A percentile compares a stretch with the other conserved stretches of the same genome.
phyloP scores from a whole-genome alignment of 2,797 vertebrate genomes.

The Sebastes miniatus region DNA sequence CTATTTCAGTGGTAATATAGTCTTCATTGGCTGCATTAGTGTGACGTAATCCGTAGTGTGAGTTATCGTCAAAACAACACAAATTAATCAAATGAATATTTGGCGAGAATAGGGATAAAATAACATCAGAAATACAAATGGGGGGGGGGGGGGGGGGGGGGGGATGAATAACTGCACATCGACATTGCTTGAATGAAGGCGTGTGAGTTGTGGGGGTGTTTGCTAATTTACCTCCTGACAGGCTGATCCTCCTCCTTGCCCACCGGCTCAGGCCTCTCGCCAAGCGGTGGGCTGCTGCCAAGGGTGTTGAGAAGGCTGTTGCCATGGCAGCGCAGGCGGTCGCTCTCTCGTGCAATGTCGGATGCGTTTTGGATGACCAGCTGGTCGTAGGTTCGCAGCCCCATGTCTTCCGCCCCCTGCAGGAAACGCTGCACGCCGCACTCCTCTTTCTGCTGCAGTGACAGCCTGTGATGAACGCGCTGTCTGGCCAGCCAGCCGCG shows the following conservation, averaged over 20 bases:
- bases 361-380: conserved; percentile 97
- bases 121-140: background rate
- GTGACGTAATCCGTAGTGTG: background rate
- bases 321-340: conserved; percentile 90
- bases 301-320: conserved; percentile 78
- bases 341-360: conserved; percentile 83
- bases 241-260: conserved; percentile 85
- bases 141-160: too few relatives aligned
- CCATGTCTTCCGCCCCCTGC: conserved; percentile 96
- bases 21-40: background rate
- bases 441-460: conserved; percentile 82
- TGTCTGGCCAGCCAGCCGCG: conserved; percentile 92
- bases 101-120: background rate
- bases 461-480: conserved; percentile 77
- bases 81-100: background rate
- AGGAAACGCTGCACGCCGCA: conserved; percentile 87
- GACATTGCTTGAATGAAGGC: background rate
- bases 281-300: conserved; percentile 75
- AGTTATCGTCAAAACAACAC: background rate
- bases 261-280: conserved; percentile 84
- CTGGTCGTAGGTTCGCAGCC: conserved; percentile 94
- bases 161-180: background rate
- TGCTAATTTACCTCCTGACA: conserved; percentile 81
- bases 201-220: background rate
- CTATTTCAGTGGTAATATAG: background rate